These are phyloP conservation scores for Tiliacea citrago DNA, from an alignment of 2,888 invertebrate species.

Conservation along the genomic window DNA sequence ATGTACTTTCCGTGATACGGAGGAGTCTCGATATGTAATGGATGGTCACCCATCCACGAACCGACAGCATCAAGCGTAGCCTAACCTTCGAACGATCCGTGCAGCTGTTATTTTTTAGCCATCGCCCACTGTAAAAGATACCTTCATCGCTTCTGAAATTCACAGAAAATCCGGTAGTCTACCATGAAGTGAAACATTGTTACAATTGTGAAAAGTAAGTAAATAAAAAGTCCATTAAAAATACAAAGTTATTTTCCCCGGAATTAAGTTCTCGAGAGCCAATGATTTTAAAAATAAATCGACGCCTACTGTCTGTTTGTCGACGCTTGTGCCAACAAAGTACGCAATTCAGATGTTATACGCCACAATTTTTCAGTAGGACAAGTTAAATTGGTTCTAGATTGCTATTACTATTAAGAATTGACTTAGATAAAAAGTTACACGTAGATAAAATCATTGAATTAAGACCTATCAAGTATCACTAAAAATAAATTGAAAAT, in stretches of 20 bases:
- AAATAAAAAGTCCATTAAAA: constrained; percentile 38
- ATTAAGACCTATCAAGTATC: too few relatives aligned
- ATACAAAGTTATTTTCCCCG: constrained; percentile 17
- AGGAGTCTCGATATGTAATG: too few relatives aligned
- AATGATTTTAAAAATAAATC: constrained; percentile 40
- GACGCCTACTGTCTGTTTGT: constrained; percentile 11
- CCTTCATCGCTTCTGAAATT: not conserved
- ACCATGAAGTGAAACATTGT: not conserved
- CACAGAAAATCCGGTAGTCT: not conserved
- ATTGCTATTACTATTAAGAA: too few relatives aligned
- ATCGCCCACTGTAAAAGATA: not conserved
- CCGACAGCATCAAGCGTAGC: too few relatives aligned
- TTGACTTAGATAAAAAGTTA: too few relatives aligned
- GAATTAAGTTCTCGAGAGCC: constrained; percentile 27
- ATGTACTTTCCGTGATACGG: too few relatives aligned
- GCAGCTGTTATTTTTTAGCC: too few relatives aligned
- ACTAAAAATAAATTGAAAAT: too few relatives aligned
- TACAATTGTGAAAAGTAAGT: constrained; percentile 14
- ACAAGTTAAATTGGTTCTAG: not conserved
- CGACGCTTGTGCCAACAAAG: not conserved
- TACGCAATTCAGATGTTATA: not conserved
- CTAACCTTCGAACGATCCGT: too few relatives aligned
- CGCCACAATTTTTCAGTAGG: not conserved
- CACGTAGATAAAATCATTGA: too few relatives aligned
- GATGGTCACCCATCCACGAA: too few relatives aligned